Base-by-base conservation (phyloP, 2,113 vertebrate genomes). In the Drymodes brunneopygia region DNA sequence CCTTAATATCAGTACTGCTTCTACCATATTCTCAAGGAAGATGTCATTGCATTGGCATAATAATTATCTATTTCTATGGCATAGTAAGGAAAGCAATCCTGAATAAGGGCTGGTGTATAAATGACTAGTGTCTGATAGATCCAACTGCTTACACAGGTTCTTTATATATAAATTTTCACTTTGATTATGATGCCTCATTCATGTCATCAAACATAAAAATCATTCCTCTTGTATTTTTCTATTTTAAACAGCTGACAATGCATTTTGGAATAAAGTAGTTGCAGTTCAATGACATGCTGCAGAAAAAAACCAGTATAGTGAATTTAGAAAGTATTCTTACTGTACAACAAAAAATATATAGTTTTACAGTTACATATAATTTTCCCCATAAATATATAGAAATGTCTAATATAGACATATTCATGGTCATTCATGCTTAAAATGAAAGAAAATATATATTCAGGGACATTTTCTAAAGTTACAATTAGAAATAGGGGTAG, bases 51-150 rank as follows among this genome's bases (percentile, higher is more conserved):
- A 66, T 42, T 57, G 75, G 35, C 78, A 75, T 77, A 95, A 95
- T 93, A 94, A 95, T 93, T 79, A 92, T 79, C 31, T 73, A 90
- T 85, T 94, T 71, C 64, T 61, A 92, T 89, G 48, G 20, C 73
- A 83, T 87, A 96, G 86, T 93, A 95, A 95, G 77, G 38, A 97
- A 95, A 74, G 54, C 48, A 94, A 65, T 54, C 61, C n/a, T 94
- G 80, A 92, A 74, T 94, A 92, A 96, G 57, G 72, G 57, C 75
- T 95, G 64, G 28, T 75, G 19, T 91, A 69, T 86, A 96, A 97
- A 97, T 95, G 77, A 93, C 57, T 80, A 65, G 27, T 70, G 3
- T 82, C 73, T 48, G 73, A 93, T 60, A 77, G 86, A 96, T 90
- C 27, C 38, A 75, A 60, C 44, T 87, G 40, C 62, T 97, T 86